phyloP scores from a whole-genome alignment of 2,888 invertebrate genomes.

The Lasius fuliginosus region DNA sequence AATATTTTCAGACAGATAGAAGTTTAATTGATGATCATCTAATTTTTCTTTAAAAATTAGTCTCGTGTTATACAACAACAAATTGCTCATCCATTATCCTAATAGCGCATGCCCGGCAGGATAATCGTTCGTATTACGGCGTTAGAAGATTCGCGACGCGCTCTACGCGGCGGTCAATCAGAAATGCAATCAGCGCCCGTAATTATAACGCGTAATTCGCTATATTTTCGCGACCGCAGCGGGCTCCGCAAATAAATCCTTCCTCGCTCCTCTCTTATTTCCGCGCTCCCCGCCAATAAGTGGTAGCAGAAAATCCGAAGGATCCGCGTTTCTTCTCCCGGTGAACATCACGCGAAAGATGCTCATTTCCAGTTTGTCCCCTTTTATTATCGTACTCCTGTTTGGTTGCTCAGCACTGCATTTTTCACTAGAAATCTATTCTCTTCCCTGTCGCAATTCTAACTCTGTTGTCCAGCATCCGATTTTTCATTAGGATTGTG shows the following conservation, averaged over 20 bases:
- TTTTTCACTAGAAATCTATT: neutral
- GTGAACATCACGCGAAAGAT: conserved; percentile 32
- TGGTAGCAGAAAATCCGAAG: neutral
- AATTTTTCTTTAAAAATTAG: conserved; percentile 5
- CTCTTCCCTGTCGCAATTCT: conserved; percentile 1
- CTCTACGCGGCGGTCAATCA: conserved; percentile 20
- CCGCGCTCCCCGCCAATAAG: conserved; percentile 1
- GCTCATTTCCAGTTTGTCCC: neutral
- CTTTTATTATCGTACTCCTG: conserved; percentile 13
- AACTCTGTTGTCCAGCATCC: neutral
- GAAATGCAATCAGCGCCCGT: conserved; percentile 48
- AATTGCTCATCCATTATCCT: conserved; percentile 33
- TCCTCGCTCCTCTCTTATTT: conserved; percentile 34
- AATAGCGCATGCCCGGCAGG: conserved; percentile 6
- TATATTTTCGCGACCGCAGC: conserved; percentile 42
- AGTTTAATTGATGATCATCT: neutral
- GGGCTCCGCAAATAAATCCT: conserved; percentile 40
- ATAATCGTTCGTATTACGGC: conserved; percentile 39
- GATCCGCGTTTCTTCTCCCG: conserved; percentile 2
- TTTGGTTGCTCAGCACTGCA: neutral
- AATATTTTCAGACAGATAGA: conserved; percentile 5
- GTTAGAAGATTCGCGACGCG: conserved; percentile 16
- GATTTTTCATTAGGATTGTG: conserved; percentile 1
- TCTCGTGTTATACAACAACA: conserved; percentile 21
- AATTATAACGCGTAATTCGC: conserved; percentile 55